These are phyloP conservation scores for Hermatobates lingyangjiaoensis DNA, from an alignment of 1,140 invertebrate species.

Conservation along the genomic window DNA sequence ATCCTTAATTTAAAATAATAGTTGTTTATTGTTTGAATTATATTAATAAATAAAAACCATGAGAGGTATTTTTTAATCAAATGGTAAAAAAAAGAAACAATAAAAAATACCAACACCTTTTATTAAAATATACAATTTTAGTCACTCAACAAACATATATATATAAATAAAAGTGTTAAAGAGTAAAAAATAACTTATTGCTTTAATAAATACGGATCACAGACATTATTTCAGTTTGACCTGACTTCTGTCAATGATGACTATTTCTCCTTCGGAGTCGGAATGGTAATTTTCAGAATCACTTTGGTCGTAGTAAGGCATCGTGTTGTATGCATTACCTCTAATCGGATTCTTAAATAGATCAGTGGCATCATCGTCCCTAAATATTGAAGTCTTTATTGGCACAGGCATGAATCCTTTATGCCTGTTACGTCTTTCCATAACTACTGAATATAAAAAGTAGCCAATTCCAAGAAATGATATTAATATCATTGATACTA, in stretches of 20 bases:
- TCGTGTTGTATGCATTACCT: neutral
- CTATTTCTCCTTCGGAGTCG: neutral
- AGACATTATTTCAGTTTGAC: neutral
- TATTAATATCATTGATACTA: neutral
- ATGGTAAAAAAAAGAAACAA: too few species aligned
- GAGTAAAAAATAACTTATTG: too few species aligned
- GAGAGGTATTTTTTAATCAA: too few species aligned
- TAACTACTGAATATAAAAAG: neutral
- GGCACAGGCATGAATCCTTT: neutral
- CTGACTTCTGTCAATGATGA: neutral
- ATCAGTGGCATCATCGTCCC: neutral
- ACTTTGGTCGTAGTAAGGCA: slow-evolving; percentile 1
- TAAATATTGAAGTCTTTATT: neutral
- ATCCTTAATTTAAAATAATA: too few species aligned
- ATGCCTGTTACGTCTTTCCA: neutral
- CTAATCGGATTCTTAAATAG: neutral
- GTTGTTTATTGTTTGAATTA: too few species aligned
- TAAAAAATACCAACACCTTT: too few species aligned
- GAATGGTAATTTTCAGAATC: neutral
- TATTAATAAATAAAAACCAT: too few species aligned
- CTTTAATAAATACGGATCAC: too few species aligned
- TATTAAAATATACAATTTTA: too few species aligned
- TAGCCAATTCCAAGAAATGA: neutral
- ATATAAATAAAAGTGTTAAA: too few species aligned
- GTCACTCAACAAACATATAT: too few species aligned